Conservation (phyloP, 2,888 invertebrate genomes). For the Hylaea fasciaria region DNA sequence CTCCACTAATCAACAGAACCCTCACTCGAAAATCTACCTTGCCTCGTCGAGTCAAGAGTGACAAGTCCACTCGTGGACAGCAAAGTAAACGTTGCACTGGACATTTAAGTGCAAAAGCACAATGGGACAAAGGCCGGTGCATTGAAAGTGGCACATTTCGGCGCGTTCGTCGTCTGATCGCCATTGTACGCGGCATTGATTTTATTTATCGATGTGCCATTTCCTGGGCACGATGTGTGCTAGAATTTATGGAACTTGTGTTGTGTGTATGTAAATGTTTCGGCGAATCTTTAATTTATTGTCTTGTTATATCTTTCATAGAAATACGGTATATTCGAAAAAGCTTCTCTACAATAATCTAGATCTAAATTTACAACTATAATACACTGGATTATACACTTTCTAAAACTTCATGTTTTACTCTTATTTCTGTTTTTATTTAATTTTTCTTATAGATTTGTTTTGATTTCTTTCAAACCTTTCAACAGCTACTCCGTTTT, state of each 20-base stretch:
- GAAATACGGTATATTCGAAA: too few species aligned
- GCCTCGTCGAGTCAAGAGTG: constrained; percentile 17
- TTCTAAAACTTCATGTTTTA: too few species aligned
- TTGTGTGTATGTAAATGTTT: constrained; percentile 1
- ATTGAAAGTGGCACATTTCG: constrained; percentile 56
- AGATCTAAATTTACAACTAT: too few species aligned
- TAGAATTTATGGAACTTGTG: constrained; percentile 29
- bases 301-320: too few species aligned
- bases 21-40: constrained; percentile 20
- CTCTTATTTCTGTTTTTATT: too few species aligned
- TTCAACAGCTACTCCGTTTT: too few species aligned
- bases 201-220: constrained; percentile 50
- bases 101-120: constrained; percentile 55
- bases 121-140: constrained; percentile 56
- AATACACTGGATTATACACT: too few species aligned
- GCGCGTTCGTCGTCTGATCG: constrained; percentile 36
- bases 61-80: not conserved
- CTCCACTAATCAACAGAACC: not conserved
- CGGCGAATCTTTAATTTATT: too few species aligned
- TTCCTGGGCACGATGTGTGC: constrained; percentile 37
- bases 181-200: constrained; percentile 54
- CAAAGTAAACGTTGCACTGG: constrained; percentile 35
- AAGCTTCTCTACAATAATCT: too few species aligned
- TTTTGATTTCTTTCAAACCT: too few species aligned
- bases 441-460: too few species aligned